Evolutionary conservation across 2,888 invertebrate genomes (phyloP).

Genomic region (Diarsia mendica): DNA sequence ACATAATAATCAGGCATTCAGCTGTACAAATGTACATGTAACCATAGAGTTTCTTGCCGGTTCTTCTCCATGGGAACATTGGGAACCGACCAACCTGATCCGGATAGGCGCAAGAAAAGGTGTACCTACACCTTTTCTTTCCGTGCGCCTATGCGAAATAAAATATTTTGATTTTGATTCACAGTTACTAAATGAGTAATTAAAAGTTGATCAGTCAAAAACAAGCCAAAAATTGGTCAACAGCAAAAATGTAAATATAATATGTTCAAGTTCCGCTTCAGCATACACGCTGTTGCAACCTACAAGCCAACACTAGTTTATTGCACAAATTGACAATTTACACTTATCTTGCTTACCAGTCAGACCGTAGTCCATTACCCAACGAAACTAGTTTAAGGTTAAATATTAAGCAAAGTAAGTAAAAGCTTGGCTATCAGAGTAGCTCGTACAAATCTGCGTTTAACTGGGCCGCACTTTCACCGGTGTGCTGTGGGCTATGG

Average conservation of each 20-base stretch:
- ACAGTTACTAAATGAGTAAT: background rate
- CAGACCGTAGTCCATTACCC: constrained; percentile 33
- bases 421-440: constrained; percentile 41
- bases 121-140: too few relatives aligned
- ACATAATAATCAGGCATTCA: background rate
- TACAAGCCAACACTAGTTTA: constrained; percentile 25
- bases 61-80: too few relatives aligned
- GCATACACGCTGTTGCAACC: constrained; percentile 11
- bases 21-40: background rate
- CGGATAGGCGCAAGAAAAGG: too few relatives aligned
- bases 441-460: constrained; percentile 38
- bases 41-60: too few relatives aligned
- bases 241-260: constrained; percentile 7
- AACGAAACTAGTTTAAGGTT: constrained; percentile 55
- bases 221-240: background rate
- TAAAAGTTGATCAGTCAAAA: background rate
- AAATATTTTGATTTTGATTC: too few relatives aligned
- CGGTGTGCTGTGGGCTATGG: constrained; percentile 63
- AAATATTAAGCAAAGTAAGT: constrained; percentile 56
- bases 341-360: constrained; percentile 19
- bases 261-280: constrained; percentile 1
- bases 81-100: too few relatives aligned
- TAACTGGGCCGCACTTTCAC: constrained; percentile 65
- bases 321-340: constrained; percentile 36
- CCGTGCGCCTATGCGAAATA: too few relatives aligned